These are phyloP conservation scores for Epiblema foenella DNA, from an alignment of 2,888 invertebrate genomes.

Conservation along the genomic window DNA sequence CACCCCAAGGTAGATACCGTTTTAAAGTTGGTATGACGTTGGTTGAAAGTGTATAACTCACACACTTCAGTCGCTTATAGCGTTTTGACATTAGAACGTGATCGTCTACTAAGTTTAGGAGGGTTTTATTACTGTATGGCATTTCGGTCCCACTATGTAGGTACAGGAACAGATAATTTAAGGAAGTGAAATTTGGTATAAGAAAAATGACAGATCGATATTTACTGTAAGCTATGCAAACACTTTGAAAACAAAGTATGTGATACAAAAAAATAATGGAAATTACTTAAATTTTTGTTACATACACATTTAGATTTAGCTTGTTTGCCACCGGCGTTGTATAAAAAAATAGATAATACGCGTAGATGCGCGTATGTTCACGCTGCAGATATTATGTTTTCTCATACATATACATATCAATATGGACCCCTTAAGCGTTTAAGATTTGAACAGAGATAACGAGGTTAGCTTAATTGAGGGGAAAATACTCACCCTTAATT, in stretches of 20 bases:
- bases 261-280: too few relatives aligned
- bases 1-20: background rate
- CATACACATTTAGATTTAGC: too few relatives aligned
- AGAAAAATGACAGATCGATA: background rate
- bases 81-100: background rate
- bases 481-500: conserved; percentile 24
- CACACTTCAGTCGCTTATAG: background rate
- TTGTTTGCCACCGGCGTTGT: too few relatives aligned
- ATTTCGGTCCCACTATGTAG: conserved; percentile 24
- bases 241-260: background rate
- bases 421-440: conserved; percentile 14
- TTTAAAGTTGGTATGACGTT: too few relatives aligned
- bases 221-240: background rate
- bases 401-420: background rate
- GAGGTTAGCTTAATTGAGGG: conserved; percentile 34
- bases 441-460: conserved; percentile 31
- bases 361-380: too few relatives aligned
- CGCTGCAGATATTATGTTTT: too few relatives aligned
- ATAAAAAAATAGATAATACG: too few relatives aligned
- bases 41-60: background rate
- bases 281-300: too few relatives aligned
- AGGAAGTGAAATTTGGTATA: conserved; percentile 2
- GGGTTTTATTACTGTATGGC: conserved; percentile 16
- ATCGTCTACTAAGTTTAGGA: conserved; percentile 1
- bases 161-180: conserved; percentile 6